Base-by-base conservation (phyloP, 2,113 vertebrate species). In the Sclerurus mexicanus region DNA sequence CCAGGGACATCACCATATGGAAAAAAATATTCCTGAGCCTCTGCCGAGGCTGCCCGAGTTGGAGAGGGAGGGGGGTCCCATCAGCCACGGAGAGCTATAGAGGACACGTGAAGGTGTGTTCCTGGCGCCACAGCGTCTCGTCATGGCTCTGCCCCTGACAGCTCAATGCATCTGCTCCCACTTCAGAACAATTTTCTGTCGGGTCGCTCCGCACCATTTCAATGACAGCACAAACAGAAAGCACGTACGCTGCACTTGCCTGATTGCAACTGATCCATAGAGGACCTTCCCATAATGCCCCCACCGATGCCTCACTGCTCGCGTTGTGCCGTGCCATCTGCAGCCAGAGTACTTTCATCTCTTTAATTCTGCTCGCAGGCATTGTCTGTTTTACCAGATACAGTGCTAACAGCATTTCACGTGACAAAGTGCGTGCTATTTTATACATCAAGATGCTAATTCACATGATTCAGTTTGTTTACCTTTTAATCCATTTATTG, bases 131-230 rank as follows among this genome's bases (percentile, higher is more conserved):
- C 4, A 0, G 25, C 31, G 95, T 96, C 95, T 95, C 83, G 76
- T 93, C 89, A 81, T 89, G 93, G 94, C 95, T 95, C 73, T 90
- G 95, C 86, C 7, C 88, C 73, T 96, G 96, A 90, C 96, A 97
- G 80, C 95, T 96, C 94, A 97, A 95, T 97, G 95, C 89, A 96
- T 96, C 96, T 89, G 94, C 93, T 95, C 82, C 76, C 31, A 13
- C 85, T 78, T 67, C n/a, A 55, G 85, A 81, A 86, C 92, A 94
- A 90, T 94, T 46, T 88, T 89, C 87, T 62, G 55, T 67, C 17
- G 17, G 93, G 93, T 96, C 90, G 4, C 95, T 93, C 92, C 7
- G 88, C 95, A 93, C 93, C 93, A 75, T 53, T 96, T 88, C 95
- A 71, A 0, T 6, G 92, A 37, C 3, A 64, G 82, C 75, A 59